phyloP scores from a whole-genome alignment of 2,888 invertebrate genomes.

The Trichopria drosophilae region DNA sequence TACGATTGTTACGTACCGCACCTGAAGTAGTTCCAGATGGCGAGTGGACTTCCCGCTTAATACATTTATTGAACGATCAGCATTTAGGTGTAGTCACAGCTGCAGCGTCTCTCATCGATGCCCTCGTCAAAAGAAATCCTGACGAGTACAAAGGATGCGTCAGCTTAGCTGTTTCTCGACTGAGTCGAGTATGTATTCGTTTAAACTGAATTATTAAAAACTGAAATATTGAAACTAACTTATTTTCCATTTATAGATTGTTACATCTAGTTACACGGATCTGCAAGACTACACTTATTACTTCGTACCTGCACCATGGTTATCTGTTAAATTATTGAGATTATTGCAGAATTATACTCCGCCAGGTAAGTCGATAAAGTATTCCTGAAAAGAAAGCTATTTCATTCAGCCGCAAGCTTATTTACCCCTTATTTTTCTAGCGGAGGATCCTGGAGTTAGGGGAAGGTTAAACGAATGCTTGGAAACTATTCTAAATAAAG shows the following conservation, averaged over 20 bases:
- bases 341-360: constrained; percentile 98
- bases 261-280: constrained; percentile 98
- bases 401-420: no score
- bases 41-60: constrained; percentile 98
- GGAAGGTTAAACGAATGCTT: constrained; percentile 96
- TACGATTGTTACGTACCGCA: constrained; percentile 90
- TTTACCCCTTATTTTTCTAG: constrained; percentile 47
- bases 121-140: constrained; percentile 96
- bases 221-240: constrained; percentile 7
- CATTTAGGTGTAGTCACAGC: constrained; percentile 99
- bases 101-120: constrained; percentile 96
- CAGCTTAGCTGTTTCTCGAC: constrained; percentile 93
- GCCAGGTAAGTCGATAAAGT: constrained; percentile 66
- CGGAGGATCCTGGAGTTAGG: constrained; percentile 94
- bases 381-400: neutral
- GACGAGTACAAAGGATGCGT: constrained; percentile 99
- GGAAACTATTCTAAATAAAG: constrained; percentile 97
- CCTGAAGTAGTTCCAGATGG: constrained; percentile 96
- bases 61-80: constrained; percentile 97
- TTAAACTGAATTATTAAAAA: constrained; percentile 9
- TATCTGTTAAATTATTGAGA: constrained; percentile 94
- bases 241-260: constrained; percentile 73
- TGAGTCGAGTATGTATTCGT: constrained; percentile 73
- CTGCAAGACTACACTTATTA: constrained; percentile 99
- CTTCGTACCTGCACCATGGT: constrained; percentile 99